These are phyloP conservation scores for Hypomecis atomaria DNA, from an alignment of 2,888 invertebrate genomes.

Conservation along the genomic window DNA sequence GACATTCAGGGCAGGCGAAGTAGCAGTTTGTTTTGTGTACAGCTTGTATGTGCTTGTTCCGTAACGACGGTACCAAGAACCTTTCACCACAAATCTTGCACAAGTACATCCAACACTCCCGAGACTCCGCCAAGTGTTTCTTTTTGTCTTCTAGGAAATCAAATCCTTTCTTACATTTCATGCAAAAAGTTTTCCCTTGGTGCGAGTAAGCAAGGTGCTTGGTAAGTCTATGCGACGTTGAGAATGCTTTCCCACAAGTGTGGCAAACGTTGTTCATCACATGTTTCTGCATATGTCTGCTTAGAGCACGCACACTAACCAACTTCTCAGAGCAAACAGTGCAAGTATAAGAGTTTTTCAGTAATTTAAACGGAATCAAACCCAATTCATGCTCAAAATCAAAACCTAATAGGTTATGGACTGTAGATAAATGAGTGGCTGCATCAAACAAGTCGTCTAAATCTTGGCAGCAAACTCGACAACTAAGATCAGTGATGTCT, in stretches of 20 bases:
- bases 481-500: slow-evolving; percentile 46
- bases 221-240: slow-evolving; percentile 22
- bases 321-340: slow-evolving; percentile 33
- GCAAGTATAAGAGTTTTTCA: slow-evolving; percentile 32
- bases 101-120: slow-evolving; percentile 23
- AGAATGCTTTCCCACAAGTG: slow-evolving; percentile 39
- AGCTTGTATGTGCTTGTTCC: slow-evolving; percentile 16
- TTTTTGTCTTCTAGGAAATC: slow-evolving; percentile 18
- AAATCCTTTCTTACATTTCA: slow-evolving; percentile 33
- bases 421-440: slow-evolving; percentile 48
- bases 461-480: slow-evolving; percentile 46
- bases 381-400: slow-evolving; percentile 45
- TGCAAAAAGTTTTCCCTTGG: slow-evolving; percentile 29
- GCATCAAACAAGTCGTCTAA: slow-evolving; percentile 47
- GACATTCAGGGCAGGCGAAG: slow-evolving; percentile 50
- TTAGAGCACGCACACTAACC: slow-evolving; percentile 35
- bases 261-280: slow-evolving; percentile 38
- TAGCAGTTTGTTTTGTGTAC: slow-evolving; percentile 43
- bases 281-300: slow-evolving; percentile 38
- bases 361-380: slow-evolving; percentile 38
- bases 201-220: slow-evolving; percentile 19
- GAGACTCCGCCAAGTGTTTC: slow-evolving; percentile 20
- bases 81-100: slow-evolving; percentile 30
- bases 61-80: slow-evolving; percentile 22
- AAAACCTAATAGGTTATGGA: slow-evolving; percentile 37